Evolutionary conservation across 2,797 vertebrate species (phyloP), one percentile per base, ranked within the genome.

Genomic region (Enteromius argenteus): DNA sequence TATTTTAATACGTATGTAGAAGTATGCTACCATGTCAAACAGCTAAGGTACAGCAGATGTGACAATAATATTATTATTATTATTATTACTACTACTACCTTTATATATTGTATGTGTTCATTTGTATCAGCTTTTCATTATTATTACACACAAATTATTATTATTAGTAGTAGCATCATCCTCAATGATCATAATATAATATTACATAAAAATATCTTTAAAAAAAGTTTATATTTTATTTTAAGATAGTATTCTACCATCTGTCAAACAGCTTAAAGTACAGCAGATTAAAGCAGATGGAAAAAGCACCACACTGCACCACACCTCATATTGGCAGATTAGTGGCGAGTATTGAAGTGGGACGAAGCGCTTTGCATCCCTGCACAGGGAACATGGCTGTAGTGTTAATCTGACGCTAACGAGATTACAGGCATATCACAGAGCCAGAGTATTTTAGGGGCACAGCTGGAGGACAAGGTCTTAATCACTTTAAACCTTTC

Each of bases 391-490:
- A 64, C 72, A 71, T 66, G 21, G 30, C 74, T 83, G 74, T 64
- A 15, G 80, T 78, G 67, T 83, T 80, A 83, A 76, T 85, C 35
- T 53, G 42, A 80, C 1, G 3, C 71, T 76, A 78, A 87, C 64
- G 80, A 58, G 77, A 87, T 83, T 75, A 83, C 51, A 84, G 14
- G 46, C 51, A 69, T 46, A 80, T 80, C 72, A 85, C n/a, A 46
- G 73, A 80, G 77, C 39, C 21, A 56, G 44, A 53, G 66, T 21
- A 73, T 78, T 83, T 79, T 60, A 77, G 72, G 19, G 64, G 9
- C 82, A 81, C 64, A 42, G 32, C 19, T 74, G 75, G 60, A 78
- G 67, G 58, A 77, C 64, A 75, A 75, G 75, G 62, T 66, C 32
- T 68, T 46, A 77, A 39, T 84, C 58, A 23, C 23, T 77, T 83